Conservation (phyloP, 2,113 vertebrate species). For the Origma solitaria region DNA sequence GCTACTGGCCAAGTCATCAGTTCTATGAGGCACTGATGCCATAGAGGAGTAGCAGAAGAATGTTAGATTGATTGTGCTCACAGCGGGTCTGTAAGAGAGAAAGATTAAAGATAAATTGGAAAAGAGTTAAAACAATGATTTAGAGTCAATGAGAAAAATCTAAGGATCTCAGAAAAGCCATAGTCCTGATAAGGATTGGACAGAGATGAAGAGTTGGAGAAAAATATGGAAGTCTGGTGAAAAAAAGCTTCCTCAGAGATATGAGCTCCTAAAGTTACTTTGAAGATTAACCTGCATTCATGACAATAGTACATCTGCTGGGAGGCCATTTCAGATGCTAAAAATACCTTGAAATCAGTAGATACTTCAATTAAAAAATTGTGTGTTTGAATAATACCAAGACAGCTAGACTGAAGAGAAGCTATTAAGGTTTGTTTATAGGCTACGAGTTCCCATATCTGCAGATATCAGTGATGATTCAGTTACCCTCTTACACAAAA, state of each 20-base stretch:
- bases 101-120: background rate
- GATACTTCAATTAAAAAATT: background rate
- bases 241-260: background rate
- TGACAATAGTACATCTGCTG: background rate
- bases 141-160: background rate
- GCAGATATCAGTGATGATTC: constrained; percentile 9
- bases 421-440: background rate
- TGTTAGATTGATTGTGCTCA: background rate
- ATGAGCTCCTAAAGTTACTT: background rate
- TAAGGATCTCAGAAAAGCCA: background rate
- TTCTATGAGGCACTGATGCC: background rate
- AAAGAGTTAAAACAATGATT: background rate
- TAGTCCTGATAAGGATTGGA: background rate
- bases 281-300: background rate
- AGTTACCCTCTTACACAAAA: constrained; percentile 10
- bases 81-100: background rate
- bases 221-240: background rate
- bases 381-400: background rate
- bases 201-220: background rate
- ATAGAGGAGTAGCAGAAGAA: background rate
- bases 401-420: background rate
- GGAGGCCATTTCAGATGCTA: background rate
- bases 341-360: background rate
- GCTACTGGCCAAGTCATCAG: background rate
- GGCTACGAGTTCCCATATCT: background rate